phyloP scores from a whole-genome alignment of 2,888 invertebrate genomes.

The Drosophila lacicola region DNA sequence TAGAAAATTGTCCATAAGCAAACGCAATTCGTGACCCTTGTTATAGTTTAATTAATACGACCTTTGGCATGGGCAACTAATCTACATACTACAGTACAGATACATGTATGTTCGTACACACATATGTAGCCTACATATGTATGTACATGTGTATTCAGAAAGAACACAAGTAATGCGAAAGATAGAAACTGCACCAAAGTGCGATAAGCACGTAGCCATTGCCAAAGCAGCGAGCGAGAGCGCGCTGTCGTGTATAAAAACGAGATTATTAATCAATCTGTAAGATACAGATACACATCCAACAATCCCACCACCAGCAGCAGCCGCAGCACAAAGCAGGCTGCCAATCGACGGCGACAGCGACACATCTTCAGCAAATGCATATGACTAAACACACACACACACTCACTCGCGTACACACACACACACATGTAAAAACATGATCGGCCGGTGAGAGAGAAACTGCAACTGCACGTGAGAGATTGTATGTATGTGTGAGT shows the following conservation, averaged over 20 bases:
- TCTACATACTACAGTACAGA: slow-evolving; percentile 20
- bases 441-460: slow-evolving; percentile 49
- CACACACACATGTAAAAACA: slow-evolving; percentile 28
- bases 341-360: slow-evolving; percentile 64
- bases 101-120: neutral
- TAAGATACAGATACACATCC: slow-evolving; percentile 74
- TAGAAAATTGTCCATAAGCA: slow-evolving; percentile 10
- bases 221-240: slow-evolving; percentile 24
- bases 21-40: slow-evolving; percentile 22
- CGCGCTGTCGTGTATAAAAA: slow-evolving; percentile 60
- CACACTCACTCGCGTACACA: slow-evolving; percentile 29
- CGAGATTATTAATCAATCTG: slow-evolving; percentile 78
- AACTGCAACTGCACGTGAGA: slow-evolving; percentile 56
- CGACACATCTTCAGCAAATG: slow-evolving; percentile 64
- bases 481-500: slow-evolving; percentile 19
- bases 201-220: slow-evolving; percentile 73
- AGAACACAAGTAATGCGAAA: slow-evolving; percentile 49
- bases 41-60: slow-evolving; percentile 69
- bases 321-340: slow-evolving; percentile 45
- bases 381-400: slow-evolving; percentile 53
- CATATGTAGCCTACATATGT: neutral
- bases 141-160: slow-evolving; percentile 9
- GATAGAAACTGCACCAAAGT: slow-evolving; percentile 72
- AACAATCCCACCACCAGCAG: slow-evolving; percentile 38
- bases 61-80: slow-evolving; percentile 52